phyloP scores from a whole-genome alignment of 1,140 invertebrate genomes.

The Formica selysi region DNA sequence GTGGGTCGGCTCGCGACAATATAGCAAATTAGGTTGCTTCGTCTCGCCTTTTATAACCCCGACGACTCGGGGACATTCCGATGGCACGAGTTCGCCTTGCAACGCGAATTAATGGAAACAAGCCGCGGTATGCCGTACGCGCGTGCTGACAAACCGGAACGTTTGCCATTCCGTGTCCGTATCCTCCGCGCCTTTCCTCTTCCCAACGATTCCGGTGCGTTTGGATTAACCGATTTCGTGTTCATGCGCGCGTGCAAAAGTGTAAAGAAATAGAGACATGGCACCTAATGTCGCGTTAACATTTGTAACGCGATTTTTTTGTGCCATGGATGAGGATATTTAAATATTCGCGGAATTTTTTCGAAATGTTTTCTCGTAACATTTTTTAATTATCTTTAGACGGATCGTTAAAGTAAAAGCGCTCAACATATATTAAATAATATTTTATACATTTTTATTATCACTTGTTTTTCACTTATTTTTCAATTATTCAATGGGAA shows the following conservation, averaged over 20 bases:
- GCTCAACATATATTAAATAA: neutral
- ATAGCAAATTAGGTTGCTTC: slow-evolving; percentile 69
- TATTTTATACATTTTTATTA: neutral
- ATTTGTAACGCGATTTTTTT: slow-evolving; percentile 39
- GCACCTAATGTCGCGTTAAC: slow-evolving; percentile 47
- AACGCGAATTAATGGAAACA: slow-evolving; percentile 85
- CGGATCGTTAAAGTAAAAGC: neutral
- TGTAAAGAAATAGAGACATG: slow-evolving; percentile 43
- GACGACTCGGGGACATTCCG: slow-evolving; percentile 60
- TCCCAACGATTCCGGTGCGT: slow-evolving; percentile 55
- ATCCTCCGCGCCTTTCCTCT: slow-evolving; percentile 71
- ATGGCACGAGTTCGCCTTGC: slow-evolving; percentile 66
- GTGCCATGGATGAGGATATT: slow-evolving; percentile 22
- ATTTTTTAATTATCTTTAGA: neutral
- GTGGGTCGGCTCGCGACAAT: slow-evolving; percentile 59
- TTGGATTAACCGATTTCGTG: slow-evolving; percentile 57
- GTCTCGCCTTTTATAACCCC: slow-evolving; percentile 57
- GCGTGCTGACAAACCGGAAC: slow-evolving; percentile 82
- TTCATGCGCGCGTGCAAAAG: slow-evolving; percentile 33
- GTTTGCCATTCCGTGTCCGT: slow-evolving; percentile 66
- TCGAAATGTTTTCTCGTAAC: slow-evolving; percentile 4
- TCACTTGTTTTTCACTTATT: neutral
- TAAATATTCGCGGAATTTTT: neutral
- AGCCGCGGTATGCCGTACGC: slow-evolving; percentile 78
- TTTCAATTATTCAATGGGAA: neutral